These are phyloP conservation scores for Emydoidea blandingii DNA, from an alignment of 2,797 vertebrate genomes.

Conservation along the genomic window DNA sequence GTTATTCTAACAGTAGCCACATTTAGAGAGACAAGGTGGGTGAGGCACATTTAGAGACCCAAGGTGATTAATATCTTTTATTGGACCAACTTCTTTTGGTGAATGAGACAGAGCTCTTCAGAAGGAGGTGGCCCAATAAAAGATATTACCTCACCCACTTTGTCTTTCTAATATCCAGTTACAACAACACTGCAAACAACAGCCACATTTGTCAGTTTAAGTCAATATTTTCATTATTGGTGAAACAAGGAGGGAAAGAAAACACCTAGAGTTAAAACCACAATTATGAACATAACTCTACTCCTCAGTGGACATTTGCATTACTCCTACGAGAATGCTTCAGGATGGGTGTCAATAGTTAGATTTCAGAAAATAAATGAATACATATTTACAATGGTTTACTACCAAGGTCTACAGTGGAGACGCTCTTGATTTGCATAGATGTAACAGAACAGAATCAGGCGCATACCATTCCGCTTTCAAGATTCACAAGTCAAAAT, in stretches of 20 bases:
- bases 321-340: background rate
- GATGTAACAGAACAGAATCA: background rate
- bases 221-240: conserved; percentile 20
- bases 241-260: conserved; percentile 3
- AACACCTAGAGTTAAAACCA: background rate
- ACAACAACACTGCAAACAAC: background rate
- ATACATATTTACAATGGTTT: background rate
- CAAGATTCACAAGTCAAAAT: conserved; percentile 1
- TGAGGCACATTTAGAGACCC: background rate
- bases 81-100: background rate
- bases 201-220: background rate
- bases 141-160: background rate
- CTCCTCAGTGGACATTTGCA: background rate
- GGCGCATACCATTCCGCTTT: background rate
- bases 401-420: background rate
- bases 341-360: background rate
- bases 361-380: background rate
- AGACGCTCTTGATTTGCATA: background rate
- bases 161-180: background rate
- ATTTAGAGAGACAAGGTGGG: background rate
- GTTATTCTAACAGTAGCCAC: background rate
- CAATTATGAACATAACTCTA: background rate
- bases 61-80: background rate
- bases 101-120: background rate
- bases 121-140: background rate